A percentile compares a stretch with the other conserved stretches of the same genome.
phyloP scores from a whole-genome alignment of 2,888 invertebrate genomes.

The Dexiosoma caninum region DNA sequence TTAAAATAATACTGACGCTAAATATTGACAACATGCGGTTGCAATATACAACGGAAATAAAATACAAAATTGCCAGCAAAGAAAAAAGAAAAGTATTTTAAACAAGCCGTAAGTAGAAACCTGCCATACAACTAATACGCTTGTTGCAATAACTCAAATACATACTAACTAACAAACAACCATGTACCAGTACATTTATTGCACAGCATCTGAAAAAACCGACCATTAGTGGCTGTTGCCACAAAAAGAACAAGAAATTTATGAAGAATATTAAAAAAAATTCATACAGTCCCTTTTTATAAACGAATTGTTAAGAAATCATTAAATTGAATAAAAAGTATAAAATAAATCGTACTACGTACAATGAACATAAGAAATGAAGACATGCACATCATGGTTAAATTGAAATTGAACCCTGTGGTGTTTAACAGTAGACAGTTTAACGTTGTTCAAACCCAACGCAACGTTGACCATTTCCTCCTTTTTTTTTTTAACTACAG shows the following conservation, averaged over 20 bases:
- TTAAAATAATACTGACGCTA: constrained; percentile 38
- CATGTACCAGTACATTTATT: constrained; percentile 11
- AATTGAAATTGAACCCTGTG: constrained; percentile 60
- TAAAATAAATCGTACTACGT: constrained; percentile 24
- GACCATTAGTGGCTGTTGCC: constrained; percentile 7
- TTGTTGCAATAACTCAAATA: constrained; percentile 47
- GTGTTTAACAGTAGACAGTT: constrained; percentile 54
- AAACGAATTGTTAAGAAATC: constrained; percentile 19
- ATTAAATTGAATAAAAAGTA: constrained; percentile 18
- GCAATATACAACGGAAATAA: constrained; percentile 43
- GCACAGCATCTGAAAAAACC: not conserved
- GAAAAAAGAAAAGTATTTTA: not conserved
- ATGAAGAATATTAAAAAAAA: constrained; percentile 36
- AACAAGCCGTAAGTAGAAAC: not conserved
- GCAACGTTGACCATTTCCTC: not conserved
- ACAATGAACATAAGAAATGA: not conserved
- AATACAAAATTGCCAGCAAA: not conserved
- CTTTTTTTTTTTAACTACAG: not conserved
- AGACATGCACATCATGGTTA: constrained; percentile 43
- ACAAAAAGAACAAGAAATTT: constrained; percentile 25
- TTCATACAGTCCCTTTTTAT: not conserved
- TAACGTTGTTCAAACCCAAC: constrained; percentile 11
- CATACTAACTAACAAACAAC: constrained; percentile 44
- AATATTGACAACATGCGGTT: constrained; percentile 60
- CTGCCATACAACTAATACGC: constrained; percentile 29